Evolutionary conservation across 2,113 vertebrate species (phyloP).

Genomic region (Xenus cinereus): DNA sequence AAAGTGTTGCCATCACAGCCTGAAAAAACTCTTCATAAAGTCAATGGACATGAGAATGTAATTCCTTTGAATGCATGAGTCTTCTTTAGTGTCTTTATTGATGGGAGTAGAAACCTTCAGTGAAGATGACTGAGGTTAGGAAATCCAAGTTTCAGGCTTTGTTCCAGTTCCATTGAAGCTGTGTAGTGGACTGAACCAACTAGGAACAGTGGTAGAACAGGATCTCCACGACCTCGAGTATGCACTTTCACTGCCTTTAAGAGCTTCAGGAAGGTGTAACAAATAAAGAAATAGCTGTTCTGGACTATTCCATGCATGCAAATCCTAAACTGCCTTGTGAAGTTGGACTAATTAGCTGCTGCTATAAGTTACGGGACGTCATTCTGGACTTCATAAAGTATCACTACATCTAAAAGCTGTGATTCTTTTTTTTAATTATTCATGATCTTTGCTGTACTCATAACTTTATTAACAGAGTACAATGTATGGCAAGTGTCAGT

Average conservation of each 20-base stretch:
- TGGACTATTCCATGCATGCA: background rate
- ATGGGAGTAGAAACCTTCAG: background rate
- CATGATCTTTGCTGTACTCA: background rate
- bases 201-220: rapidly evolving
- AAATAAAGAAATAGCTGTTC: background rate
- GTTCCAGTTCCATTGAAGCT: background rate
- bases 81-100: background rate
- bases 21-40: background rate
- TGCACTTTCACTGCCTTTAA: background rate
- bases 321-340: background rate
- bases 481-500: background rate
- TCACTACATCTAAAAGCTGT: background rate
- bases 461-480: background rate
- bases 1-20: background rate
- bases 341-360: background rate
- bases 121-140: background rate
- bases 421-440: background rate
- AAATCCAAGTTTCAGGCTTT: background rate
- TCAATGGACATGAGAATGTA: background rate
- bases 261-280: background rate
- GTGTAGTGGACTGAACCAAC: background rate
- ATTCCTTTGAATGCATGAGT: background rate
- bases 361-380: background rate
- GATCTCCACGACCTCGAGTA: rapidly evolving
- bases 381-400: background rate